Base-by-base conservation (phyloP, 2,888 invertebrate species). In the Erebia ligea region DNA sequence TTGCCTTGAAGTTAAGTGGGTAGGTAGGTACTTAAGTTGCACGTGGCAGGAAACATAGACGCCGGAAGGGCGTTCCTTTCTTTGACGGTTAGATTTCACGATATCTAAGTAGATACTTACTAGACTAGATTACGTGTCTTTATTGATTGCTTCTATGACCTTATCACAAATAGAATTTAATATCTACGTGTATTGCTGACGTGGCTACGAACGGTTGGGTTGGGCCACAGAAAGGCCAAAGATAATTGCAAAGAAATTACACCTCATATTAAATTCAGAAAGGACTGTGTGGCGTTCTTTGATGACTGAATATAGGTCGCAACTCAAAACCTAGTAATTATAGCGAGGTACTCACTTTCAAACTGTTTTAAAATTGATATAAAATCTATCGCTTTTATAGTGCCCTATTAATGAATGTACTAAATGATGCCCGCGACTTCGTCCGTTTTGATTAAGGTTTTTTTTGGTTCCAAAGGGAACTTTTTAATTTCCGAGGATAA, bases 151-250 rank as follows among this genome's bases (percentile, higher is more conserved):
- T 45, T 13, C 8, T 45, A 45, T 5, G 45, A 17, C 21, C 48
- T 40, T 59, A 40, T 34, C 15, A 45, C 62, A 62, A 62, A 62
- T 62, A 62, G 62, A 62, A 48, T 62, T 48, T 13, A 19, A 19
- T 21, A 21, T 21, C 19, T 42, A 13, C 17, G 40, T n/a, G n/a
- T 40, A 48, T 11, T 48, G 42, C 42, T 61, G 48, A 62, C 62
- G 62, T 62, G 62, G 45, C 62, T 48, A 1, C 15, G 21, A 6
- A 1, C 62, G 5, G 9, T 15, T 62, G 62, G 62, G 15, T 8
- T 1, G 34, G 34, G 34, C 6, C 34, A 34, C 34, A 34, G 34
- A 6, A 34, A 34, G 34, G 34, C 5, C 34, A 34, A 42, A 17
- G 25, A 40, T n/a, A 59, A 17, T 59, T 15, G 59, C 59, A 17